phyloP scores from a whole-genome alignment of 2,888 invertebrate genomes.

The Lutraria lutraria region DNA sequence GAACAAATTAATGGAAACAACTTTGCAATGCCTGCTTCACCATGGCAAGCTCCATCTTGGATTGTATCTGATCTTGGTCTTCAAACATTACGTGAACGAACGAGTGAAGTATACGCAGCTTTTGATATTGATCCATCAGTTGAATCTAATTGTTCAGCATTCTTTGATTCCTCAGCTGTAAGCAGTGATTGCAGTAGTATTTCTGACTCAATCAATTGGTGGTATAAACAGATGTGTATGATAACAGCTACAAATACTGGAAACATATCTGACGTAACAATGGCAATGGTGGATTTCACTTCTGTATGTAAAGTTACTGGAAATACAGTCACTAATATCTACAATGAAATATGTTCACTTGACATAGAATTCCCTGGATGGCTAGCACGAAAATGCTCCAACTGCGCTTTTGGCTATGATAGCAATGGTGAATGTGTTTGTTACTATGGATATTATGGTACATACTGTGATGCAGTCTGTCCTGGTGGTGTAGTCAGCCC shows the following conservation, averaged over 20 bases:
- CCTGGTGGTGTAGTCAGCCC: constrained; percentile 73
- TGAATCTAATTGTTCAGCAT: constrained; percentile 62
- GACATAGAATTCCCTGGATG: constrained; percentile 68
- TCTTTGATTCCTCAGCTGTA: constrained; percentile 67
- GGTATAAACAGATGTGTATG: constrained; percentile 72
- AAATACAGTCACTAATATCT: constrained; percentile 47
- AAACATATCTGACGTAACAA: constrained; percentile 62
- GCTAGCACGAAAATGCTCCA: constrained; percentile 69
- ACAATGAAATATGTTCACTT: constrained; percentile 58
- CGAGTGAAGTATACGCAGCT: constrained; percentile 27
- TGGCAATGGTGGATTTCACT: constrained; percentile 72
- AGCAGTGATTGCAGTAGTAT: constrained; percentile 62
- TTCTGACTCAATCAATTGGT: constrained; percentile 55
- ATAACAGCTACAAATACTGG: constrained; percentile 63
- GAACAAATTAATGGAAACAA: constrained; percentile 72
- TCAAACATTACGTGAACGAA: constrained; percentile 46
- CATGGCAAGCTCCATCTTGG: constrained; percentile 80
- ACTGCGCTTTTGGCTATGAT: constrained; percentile 72
- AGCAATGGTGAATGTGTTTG: constrained; percentile 67
- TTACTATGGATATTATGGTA: constrained; percentile 78
- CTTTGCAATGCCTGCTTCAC: constrained; percentile 73
- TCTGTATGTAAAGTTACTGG: constrained; percentile 62
- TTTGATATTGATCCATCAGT: constrained; percentile 44
- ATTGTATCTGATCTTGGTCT: constrained; percentile 71
- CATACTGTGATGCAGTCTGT: constrained; percentile 72